Percentiles rank a stretch among this genome's conserved stretches.
These are phyloP conservation scores for Phaenicophaeus curvirostris DNA, from an alignment of 2,797 vertebrate species.

Conservation along the genomic window DNA sequence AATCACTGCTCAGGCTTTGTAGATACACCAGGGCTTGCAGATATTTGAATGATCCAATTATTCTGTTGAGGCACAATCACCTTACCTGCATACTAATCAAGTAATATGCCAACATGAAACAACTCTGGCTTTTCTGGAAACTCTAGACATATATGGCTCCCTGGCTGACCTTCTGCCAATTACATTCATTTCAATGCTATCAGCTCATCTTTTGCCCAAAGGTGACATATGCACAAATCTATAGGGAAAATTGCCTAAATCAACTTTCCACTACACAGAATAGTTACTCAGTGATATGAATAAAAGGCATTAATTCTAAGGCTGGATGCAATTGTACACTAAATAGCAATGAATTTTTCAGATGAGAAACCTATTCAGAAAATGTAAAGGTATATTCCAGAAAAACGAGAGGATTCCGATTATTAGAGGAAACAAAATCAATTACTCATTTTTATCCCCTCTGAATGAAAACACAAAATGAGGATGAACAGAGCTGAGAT, in stretches of 20 bases:
- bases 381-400: background rate
- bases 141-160: constrained; percentile 62
- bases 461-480: background rate
- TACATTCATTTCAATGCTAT: constrained; percentile 81
- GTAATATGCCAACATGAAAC: constrained; percentile 69
- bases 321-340: constrained; percentile 1
- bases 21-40: constrained; percentile 81
- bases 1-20: constrained; percentile 84
- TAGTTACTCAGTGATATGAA: background rate
- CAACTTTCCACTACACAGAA: constrained; percentile 17
- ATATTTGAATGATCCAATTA: constrained; percentile 85
- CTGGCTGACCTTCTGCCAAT: constrained; percentile 79
- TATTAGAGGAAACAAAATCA: background rate
- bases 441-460: background rate
- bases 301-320: background rate
- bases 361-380: constrained; percentile 20
- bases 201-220: constrained; percentile 79
- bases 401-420: background rate
- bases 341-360: constrained; percentile 39
- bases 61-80: constrained; percentile 77
- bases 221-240: constrained; percentile 74
- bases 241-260: constrained; percentile 58
- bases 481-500: background rate
- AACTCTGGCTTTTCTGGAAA: constrained; percentile 71
- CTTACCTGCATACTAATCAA: constrained; percentile 83